phyloP scores from a whole-genome alignment of 2,888 invertebrate genomes.

The Diplolepis rosae region DNA sequence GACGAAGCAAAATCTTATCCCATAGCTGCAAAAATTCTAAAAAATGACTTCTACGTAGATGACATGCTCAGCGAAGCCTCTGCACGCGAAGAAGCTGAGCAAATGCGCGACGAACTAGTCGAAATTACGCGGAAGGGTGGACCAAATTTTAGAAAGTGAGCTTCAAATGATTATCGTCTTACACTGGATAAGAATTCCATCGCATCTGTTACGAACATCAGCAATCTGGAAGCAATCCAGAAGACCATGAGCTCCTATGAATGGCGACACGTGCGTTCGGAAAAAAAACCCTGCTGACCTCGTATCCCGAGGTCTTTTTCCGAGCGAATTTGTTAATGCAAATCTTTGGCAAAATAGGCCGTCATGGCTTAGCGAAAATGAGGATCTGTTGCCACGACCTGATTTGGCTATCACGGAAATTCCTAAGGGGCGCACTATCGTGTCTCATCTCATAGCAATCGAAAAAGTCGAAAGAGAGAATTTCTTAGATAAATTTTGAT shows the following conservation, averaged over 20 bases:
- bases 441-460: not conserved
- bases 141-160: slow-evolving; percentile 51
- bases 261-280: not conserved
- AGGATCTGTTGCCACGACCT: not conserved
- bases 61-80: slow-evolving; percentile 51
- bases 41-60: slow-evolving; percentile 57
- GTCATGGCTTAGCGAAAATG: not conserved
- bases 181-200: not conserved
- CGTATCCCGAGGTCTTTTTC: not conserved
- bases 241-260: not conserved
- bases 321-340: not conserved
- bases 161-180: slow-evolving; percentile 38
- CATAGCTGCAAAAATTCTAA: slow-evolving; percentile 37
- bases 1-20: slow-evolving; percentile 34
- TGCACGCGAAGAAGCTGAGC: slow-evolving; percentile 41
- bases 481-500: not conserved
- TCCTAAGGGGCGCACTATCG: not conserved
- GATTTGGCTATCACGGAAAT: not conserved
- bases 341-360: not conserved
- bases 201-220: not conserved
- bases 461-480: too few relatives aligned
- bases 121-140: not conserved
- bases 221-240: not conserved
- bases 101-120: slow-evolving; percentile 19
- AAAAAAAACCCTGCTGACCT: not conserved